Evolutionary conservation across 2,113 vertebrate species (phyloP), one percentile per base, ranked within the genome.

Genomic region (Esox niger): DNA sequence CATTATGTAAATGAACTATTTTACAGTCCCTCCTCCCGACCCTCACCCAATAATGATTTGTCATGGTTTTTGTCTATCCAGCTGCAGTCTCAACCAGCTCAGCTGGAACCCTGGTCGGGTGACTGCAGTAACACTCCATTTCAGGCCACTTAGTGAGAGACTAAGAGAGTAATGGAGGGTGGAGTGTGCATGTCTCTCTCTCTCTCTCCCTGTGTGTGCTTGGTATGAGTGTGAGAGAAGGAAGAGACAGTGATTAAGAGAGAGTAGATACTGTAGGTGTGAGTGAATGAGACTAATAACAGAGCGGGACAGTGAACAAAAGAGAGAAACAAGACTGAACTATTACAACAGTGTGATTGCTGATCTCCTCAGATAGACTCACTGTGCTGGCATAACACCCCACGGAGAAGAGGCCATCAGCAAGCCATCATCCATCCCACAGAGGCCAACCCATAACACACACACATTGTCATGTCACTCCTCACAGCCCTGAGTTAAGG

Each of bases 401-500:
- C 1, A 4, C 17, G 15, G 38, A 43, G 15, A 15, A 43, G 38
- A 10, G 13, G 38, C 38, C 32, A 49, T 75, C 54, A 23, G 58
- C 38, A 47, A 63, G 68, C 35, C n/a, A 3, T 23, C 60, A 31
- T 30, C 30, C 31, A 38, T 38, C 32, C 32, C 27, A 11, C 55
- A 7, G 23, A 57, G 38, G 38, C 38, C 13, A 1, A 10, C 38
- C 38, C 13, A 43, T 43, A 15, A 4, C 38, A 15, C 38, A 43
- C 11, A 43, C 38, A 43, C 38, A 17, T 15, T 43, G 38, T 57
- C 11, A 27, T 57, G 27, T 57, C 55, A 57, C 25, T 57, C 46
- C 68, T 69, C 64, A 57, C 25, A 73, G 69, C 74, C 67, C 66
- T 66, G 26, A 82, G 66, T 47, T 70, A 58, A 38, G 71, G 78